These are phyloP conservation scores for Hesperophylax magnus DNA, from an alignment of 1,140 invertebrate genomes.

Conservation along the genomic window DNA sequence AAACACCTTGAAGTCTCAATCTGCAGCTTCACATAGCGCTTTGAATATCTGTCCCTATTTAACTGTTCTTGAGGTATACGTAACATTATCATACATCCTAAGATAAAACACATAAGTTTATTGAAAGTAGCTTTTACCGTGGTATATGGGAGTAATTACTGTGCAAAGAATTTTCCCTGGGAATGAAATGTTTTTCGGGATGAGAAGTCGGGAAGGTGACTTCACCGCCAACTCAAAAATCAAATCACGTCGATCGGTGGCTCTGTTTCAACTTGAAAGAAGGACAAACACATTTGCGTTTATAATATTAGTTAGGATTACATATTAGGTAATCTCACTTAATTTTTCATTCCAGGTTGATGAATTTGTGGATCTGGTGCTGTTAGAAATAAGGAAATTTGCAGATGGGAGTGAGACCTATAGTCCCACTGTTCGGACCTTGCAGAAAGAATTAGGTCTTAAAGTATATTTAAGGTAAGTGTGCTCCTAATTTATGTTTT, in stretches of 20 bases:
- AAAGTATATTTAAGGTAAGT: conserved; percentile 75
- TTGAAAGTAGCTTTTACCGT: no score
- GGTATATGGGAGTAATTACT: no score
- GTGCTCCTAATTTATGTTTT: no score
- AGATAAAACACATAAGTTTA: no score
- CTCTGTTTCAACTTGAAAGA: no score
- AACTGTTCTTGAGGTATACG: conserved; percentile 74
- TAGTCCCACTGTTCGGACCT: conserved; percentile 76
- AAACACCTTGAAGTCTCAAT: conserved; percentile 71
- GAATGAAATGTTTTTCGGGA: no score
- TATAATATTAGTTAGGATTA: no score
- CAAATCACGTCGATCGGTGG: no score
- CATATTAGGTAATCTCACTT: neutral
- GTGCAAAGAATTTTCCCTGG: no score
- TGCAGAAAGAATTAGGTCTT: conserved; percentile 80
- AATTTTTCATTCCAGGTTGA: conserved; percentile 62
- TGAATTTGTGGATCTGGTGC: conserved; percentile 77
- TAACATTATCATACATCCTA: neutral
- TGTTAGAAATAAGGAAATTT: conserved; percentile 78
- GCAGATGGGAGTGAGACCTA: conserved; percentile 84
- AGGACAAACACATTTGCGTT: no score
- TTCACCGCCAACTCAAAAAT: no score
- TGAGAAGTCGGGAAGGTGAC: no score
- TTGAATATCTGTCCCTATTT: conserved; percentile 84
- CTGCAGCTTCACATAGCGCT: conserved; percentile 64